Base-by-base conservation (phyloP, 2,797 vertebrate species). In the Acanthurus tractus region DNA sequence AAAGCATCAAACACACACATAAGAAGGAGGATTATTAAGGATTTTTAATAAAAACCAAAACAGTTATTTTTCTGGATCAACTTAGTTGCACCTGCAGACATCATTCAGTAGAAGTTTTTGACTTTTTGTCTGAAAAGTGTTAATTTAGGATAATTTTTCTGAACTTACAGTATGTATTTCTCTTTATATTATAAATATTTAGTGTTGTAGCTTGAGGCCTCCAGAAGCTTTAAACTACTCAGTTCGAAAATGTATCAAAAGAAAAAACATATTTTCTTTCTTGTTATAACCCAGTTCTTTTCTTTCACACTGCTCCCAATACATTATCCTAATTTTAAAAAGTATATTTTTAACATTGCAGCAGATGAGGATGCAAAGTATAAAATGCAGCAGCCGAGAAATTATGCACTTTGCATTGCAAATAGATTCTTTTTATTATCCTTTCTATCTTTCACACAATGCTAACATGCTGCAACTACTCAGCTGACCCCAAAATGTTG, bases 381-480 rank as follows among this genome's bases (percentile, higher is more conserved):
- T 29, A 29, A 29, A 29, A 3, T 29, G 29, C 4, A 29, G 29
- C 29, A 29, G 29, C 29, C 29, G 3, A 29, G 3, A 29, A 29
- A 3, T 4, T 29, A 4, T 29, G 4, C 0, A 29, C 29, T 29
- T 29, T 29, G 29, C 29, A 29, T 5, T 29, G 29, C 29, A 29
- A 29, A 29, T 29, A 29, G 29, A 29, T 29, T 4, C 29, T 29
- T 29, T 29, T 29, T 29, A 29, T 29, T 29, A 29, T 29, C 5
- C 29, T 13, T 44, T 44, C 15, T 15, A 6, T 8, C 17, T 15
- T 56, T 55, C 15, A 34, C 17, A 56, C 8, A 29, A 1, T 25
- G 8, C 67, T 59, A 66, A 69, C 46, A 46, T 7, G 17, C 52
- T 64, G 50, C 59, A 44, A 55, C 67, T 6, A n/a, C 49, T 81